Base-by-base conservation (phyloP, 2,888 invertebrate species). In the Troides helena region DNA sequence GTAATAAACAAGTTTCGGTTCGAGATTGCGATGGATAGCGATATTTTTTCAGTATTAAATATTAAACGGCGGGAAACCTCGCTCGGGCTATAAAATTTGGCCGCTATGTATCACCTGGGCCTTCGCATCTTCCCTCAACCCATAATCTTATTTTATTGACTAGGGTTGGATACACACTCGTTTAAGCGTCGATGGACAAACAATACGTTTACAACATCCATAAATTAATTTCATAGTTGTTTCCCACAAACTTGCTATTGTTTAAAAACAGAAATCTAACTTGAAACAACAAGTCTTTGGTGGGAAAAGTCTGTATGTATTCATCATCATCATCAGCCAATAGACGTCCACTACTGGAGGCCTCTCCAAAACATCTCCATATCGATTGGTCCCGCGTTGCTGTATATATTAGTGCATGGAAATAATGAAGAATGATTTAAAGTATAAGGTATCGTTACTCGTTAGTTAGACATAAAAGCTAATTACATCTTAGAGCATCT, bases 121-220 rank as follows among this genome's bases (percentile, higher is more conserved):
- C 85, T 81, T 80, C 81, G 76, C 75, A 78, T 81, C 78, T 76
- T 77, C 80, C 80, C 82, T 80, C 81, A 80, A 81, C 87, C 86
- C 83, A 86, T 89, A 89, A 86, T 87, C 85, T 87, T 86, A 83
- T 87, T 86, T 91, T 86, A 90, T 90, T 89, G 89, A 87, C 88
- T 89, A 86, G 87, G 88, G 88, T 86, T 85, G 85, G 67, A 70
- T 53, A 46, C 63, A 70, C 53, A 67, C 60, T 63, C 43, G 25
- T 70, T 67, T 60, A 63, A 63, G 59, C 46, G 56, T 63, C 61
- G 61, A 65, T 65, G 57, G 39, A 59, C 23, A 60, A 68, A 53
- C 43, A 65, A 46, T 53, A 53, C 53, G n/a, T n/a, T 53, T 53
- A 5, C 53, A n/a, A 53, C 8, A 53, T 53, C 18, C 53, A 53